These are phyloP conservation scores for Cerceris ruficornis DNA, from an alignment of 2,888 invertebrate species.

Conservation along the genomic window DNA sequence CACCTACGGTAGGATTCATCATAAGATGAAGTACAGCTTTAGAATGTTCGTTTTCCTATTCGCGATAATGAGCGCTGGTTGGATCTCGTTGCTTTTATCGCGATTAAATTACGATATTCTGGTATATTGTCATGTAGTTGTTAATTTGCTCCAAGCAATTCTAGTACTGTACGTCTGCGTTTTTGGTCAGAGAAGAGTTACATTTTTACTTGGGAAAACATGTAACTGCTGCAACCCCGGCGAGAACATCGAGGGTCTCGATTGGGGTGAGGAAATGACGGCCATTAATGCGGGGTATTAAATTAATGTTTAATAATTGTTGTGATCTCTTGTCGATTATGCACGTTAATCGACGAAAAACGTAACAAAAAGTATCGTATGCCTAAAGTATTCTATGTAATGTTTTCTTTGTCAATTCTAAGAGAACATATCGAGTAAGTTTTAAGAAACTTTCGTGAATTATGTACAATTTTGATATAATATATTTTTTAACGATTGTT, in stretches of 20 bases:
- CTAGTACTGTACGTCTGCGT: slow-evolving; percentile 90
- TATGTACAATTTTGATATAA: too few relatives aligned
- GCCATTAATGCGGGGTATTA: slow-evolving; percentile 89
- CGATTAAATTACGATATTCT: slow-evolving; percentile 89
- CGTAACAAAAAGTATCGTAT: too few relatives aligned
- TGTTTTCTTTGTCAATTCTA: too few relatives aligned
- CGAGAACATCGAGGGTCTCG: slow-evolving; percentile 88
- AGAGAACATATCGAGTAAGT: too few relatives aligned
- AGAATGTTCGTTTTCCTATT: slow-evolving; percentile 90
- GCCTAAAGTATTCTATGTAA: too few relatives aligned
- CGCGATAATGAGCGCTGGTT: slow-evolving; percentile 88
- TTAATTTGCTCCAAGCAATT: slow-evolving; percentile 90
- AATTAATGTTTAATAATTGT: background rate
- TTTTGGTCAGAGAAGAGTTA: slow-evolving; percentile 90
- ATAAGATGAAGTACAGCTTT: slow-evolving; percentile 93
- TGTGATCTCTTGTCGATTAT: background rate
- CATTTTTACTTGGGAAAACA: slow-evolving; percentile 89
- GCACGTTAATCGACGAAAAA: too few relatives aligned
- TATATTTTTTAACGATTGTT: too few relatives aligned
- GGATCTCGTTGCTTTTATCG: slow-evolving; percentile 90
- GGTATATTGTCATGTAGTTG: slow-evolving; percentile 88
- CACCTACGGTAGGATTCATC: slow-evolving; percentile 93
- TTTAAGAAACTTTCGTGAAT: too few relatives aligned
- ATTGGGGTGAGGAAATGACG: slow-evolving; percentile 95
- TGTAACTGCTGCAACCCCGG: slow-evolving; percentile 84